Base-by-base conservation (phyloP, 2,797 vertebrate species). In the Choloepus didactylus region DNA sequence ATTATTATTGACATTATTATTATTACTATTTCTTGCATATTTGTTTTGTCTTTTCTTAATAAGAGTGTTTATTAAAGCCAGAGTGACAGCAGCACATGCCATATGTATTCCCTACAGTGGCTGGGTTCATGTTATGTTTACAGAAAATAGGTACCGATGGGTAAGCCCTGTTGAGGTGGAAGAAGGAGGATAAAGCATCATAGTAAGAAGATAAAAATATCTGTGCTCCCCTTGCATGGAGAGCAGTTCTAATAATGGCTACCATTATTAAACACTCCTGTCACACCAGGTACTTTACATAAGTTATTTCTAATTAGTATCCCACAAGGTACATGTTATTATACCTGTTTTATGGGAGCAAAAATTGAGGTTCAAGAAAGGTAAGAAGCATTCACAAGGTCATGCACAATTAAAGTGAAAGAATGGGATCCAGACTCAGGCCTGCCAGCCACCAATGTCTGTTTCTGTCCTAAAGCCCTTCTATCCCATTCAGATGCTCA, bases 291-390 rank as follows among this genome's bases (percentile, higher is more conserved):
- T 5, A 16, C 27, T 70, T 80, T 11, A 54, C 5, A 9, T 54
- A 59, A 83, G 51, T 72, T 82, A 90, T 87, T 93, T 96, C 73
- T 83, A 92, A 76, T 79, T 35, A 72, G 69, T 49, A 6, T 31
- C 73, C 64, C 91, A 31, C 19, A 59, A 80, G 29, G 69, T 81
- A 41, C 46, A 7, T 82, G 29, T 38, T 75, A 77, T 77, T 64
- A 80, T 70, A 38, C 44, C 41, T 85, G 38, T n/a, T 92, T 76
- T 38, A 76, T 67, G 87, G 72, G 81, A 94, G 76, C 51, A 91
- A 92, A 84, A 87, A 23, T 7, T 86, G 79, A 93, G 87, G 70
- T 80, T 90, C 54, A 27, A 15, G 49, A 25, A 35, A 93, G 27
- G 35, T 79, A 64, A 87, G 84, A 72, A 62, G 31, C 56, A 82